A percentile compares a stretch with the other conserved stretches of the same genome.
Evolutionary conservation across 2,113 vertebrate genomes (phyloP).

Genomic region (Chinchilla lanigera): DNA sequence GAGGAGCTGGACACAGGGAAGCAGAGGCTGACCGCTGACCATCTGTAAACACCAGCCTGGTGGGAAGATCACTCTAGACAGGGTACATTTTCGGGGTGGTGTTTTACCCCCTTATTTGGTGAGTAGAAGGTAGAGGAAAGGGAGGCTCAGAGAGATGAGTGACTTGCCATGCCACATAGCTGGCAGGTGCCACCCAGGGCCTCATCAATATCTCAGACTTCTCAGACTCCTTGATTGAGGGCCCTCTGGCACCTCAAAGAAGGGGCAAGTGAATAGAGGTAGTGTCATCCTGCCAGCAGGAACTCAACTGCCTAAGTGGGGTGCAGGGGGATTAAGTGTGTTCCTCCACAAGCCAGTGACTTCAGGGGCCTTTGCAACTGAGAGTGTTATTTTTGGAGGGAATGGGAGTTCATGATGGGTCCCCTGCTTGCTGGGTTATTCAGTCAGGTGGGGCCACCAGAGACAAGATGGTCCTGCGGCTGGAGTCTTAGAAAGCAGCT

Average conservation of each 20-base stretch:
- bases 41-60: too few relatives aligned
- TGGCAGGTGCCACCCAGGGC: neutral
- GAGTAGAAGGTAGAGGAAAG: neutral
- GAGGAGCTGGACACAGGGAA: neutral
- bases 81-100: neutral
- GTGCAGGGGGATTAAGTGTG: neutral
- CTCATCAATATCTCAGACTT: neutral
- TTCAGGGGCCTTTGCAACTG: neutral
- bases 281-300: neutral
- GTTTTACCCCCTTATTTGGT: neutral
- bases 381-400: neutral
- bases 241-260: neutral
- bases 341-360: neutral
- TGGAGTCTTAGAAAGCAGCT: neutral
- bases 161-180: neutral
- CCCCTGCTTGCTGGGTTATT: neutral
- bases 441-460: neutral
- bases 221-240: neutral
- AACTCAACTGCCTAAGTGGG: neutral
- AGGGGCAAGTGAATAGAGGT: neutral
- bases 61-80: neutral
- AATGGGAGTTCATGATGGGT: neutral
- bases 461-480: fast-evolving
- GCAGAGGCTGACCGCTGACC: neutral
- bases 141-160: neutral